A percentile compares a stretch with the other conserved stretches of the same genome.
phyloP scores from a whole-genome alignment of 2,888 invertebrate species.

The Himalopsyche kuldschensis region DNA sequence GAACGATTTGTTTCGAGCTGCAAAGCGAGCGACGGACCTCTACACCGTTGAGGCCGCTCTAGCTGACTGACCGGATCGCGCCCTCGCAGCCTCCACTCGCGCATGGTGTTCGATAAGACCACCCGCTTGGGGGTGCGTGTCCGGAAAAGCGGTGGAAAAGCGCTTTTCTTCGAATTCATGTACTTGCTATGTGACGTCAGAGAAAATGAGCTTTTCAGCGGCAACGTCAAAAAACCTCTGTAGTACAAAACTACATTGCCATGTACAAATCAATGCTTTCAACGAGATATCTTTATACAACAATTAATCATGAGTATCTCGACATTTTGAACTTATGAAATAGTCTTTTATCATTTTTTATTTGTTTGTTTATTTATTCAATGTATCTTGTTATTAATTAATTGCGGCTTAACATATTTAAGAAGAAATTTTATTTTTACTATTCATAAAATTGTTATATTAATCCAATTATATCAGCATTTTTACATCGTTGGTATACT shows the following conservation, averaged over 20 bases:
- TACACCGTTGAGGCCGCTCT: conserved; percentile 3
- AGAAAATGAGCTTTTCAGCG: not conserved
- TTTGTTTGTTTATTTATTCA: too few species aligned
- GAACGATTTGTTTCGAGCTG: conserved; percentile 1
- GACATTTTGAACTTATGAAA: too few species aligned
- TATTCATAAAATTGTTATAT: too few species aligned
- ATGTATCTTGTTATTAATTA: too few species aligned
- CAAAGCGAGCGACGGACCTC: conserved; percentile 1
- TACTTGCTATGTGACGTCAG: not conserved
- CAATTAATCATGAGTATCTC: too few species aligned
- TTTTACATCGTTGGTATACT: too few species aligned
- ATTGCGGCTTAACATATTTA: too few species aligned
- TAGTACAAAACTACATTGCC: not conserved
- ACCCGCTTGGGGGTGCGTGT: conserved; percentile 1
- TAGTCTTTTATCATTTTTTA: too few species aligned
- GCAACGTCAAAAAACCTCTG: not conserved
- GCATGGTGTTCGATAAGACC: conserved; percentile 1
- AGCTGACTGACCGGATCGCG: conserved; percentile 7
- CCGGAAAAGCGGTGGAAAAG: conserved; percentile 1
- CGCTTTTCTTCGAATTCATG: not conserved
- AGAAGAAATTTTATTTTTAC: too few species aligned
- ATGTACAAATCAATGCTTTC: not conserved
- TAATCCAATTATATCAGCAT: too few species aligned
- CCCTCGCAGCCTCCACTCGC: not conserved
- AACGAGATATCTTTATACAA: too few species aligned